phyloP scores from a whole-genome alignment of 2,888 invertebrate species.

The Eudemis profundana region DNA sequence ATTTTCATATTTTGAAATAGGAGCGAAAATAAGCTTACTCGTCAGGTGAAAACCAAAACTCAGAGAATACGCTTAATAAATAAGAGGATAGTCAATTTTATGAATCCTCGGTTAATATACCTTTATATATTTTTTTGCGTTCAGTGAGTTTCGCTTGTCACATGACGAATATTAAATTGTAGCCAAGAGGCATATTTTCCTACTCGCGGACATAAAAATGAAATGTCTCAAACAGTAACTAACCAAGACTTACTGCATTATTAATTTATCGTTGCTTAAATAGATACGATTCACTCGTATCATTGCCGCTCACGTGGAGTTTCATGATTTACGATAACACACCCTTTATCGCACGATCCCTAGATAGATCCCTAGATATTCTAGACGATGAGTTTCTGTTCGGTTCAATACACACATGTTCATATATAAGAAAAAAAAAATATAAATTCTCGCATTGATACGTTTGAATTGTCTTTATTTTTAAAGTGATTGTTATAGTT shows the following conservation, averaged over 20 bases:
- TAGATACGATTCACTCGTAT: constrained; percentile 20
- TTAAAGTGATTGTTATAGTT: constrained; percentile 9
- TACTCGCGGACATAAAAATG: constrained; percentile 3
- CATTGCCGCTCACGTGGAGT: constrained; percentile 15
- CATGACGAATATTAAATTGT: neutral
- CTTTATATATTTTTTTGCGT: too few relatives aligned
- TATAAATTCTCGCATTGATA: constrained; percentile 14
- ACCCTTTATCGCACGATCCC: neutral
- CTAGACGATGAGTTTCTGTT: neutral
- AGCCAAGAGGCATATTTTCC: neutral
- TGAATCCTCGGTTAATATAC: too few relatives aligned
- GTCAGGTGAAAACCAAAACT: too few relatives aligned
- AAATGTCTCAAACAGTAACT: constrained; percentile 1
- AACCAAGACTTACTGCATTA: neutral
- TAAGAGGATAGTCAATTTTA: too few relatives aligned
- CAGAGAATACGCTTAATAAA: too few relatives aligned
- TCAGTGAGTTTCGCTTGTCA: neutral
- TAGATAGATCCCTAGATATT: neutral
- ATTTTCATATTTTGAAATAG: too few relatives aligned
- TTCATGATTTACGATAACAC: neutral
- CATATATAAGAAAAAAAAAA: neutral
- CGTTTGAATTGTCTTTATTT: constrained; percentile 19
- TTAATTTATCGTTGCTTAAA: constrained; percentile 7
- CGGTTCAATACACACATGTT: neutral
- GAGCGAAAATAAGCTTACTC: too few relatives aligned